Evolutionary conservation across 2,113 vertebrate genomes (phyloP), one percentile per base, ranked within the genome.

Genomic region (Thunnus maccoyii): DNA sequence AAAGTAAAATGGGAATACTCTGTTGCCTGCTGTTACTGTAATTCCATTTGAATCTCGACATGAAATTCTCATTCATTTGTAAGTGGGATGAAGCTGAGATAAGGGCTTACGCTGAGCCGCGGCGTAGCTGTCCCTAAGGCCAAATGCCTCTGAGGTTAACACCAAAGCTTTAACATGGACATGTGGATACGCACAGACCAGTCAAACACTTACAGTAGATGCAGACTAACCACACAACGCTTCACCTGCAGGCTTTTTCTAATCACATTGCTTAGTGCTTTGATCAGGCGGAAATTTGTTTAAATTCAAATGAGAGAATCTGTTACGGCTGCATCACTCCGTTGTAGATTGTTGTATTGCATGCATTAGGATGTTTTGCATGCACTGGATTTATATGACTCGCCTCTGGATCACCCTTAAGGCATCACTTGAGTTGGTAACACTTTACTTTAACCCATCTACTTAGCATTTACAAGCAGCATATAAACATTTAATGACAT

Each of bases 11-110:
- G 71, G 76, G 75, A 80, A 84, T 86, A 54, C 67, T 47, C 70
- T 46, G 30, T 67, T 58, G 60, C 83, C 66, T 72, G 75, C 75
- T 82, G 58, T 78, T 76, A 51, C 76, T 84, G 56, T 82, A 85
- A 88, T 89, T 85, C 81, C 70, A 64, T 83, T 62, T 85, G 72
- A 85, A 79, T 84, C 66, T 63, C 47, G 16, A 76, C 62, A 88
- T 81, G 69, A 84, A 78, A 87, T 82, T 88, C 77, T 78, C 76
- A 78, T 89, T 90, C 71, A 73, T 91, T 79, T 86, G 72, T 78
- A 62, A 86, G 80, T 65, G 76, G 74, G 83, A 78, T 89, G 70
- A 86, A 76, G 73, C 79, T 1, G 60, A 74, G 78, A 66, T 66
- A 41, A 78, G 55, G 60, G 79, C 76, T 88, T 78, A 76, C 48